Evolutionary conservation across 2,888 invertebrate species (phyloP).

Genomic region (Tipula vernalis): DNA sequence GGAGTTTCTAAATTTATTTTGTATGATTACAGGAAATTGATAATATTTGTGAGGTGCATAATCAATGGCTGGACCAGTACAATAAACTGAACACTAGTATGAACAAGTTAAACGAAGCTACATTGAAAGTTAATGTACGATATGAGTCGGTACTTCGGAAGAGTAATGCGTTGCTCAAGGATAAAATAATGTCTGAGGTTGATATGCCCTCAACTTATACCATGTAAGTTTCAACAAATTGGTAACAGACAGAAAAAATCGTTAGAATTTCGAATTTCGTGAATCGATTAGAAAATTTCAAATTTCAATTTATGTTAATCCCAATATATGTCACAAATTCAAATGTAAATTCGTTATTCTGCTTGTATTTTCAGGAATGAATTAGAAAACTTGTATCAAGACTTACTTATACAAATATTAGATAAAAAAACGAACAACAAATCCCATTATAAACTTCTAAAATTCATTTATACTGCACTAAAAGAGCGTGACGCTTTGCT

Average conservation of each 20-base stretch:
- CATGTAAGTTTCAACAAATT: not conserved
- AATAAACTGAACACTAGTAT: not conserved
- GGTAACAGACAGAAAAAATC: too few relatives aligned
- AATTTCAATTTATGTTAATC: too few relatives aligned
- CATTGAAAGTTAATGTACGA: constrained; percentile 12
- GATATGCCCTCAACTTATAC: not conserved
- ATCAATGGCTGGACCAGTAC: constrained; percentile 9
- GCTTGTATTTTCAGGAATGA: constrained; percentile 18
- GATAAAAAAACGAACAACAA: not conserved
- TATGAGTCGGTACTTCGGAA: constrained; percentile 18
- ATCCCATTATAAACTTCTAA: constrained; percentile 13
- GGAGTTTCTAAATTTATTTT: not conserved
- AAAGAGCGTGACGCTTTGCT: constrained; percentile 15
- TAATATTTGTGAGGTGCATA: not conserved
- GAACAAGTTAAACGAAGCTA: constrained; percentile 7
- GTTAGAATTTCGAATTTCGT: too few relatives aligned
- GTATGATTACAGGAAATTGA: not conserved
- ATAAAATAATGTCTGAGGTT: constrained; percentile 14
- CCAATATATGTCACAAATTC: not conserved
- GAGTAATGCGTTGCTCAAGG: constrained; percentile 14
- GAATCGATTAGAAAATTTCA: too few relatives aligned
- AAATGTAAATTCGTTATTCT: not conserved
- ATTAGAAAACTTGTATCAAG: constrained; percentile 6
- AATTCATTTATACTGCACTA: constrained; percentile 15
- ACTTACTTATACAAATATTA: not conserved